Evolutionary conservation across 2,888 invertebrate species (phyloP), one percentile per base, ranked within the genome.

Genomic region (Agrenia bidenticulata): DNA sequence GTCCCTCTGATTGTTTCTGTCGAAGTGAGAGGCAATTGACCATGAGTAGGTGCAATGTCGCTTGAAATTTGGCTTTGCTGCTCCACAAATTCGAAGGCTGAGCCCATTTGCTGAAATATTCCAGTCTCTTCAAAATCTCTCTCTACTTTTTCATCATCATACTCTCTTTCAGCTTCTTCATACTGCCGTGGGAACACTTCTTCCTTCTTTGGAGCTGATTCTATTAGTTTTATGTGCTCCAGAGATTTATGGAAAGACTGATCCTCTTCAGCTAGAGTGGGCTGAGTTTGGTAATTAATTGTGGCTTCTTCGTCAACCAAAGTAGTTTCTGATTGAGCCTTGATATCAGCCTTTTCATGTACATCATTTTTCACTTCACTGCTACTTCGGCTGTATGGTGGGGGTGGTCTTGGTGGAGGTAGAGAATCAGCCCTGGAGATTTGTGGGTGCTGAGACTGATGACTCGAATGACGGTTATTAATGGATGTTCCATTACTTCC

Each of bases 331-430:
- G 41, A 39, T 55, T 32, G 55, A 17, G n/a, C 53, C 15, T 2
- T 24, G 32, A 24, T 55, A 27, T 11, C 26, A 2, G 32, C 5
- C 2, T 7, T 2, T n/a, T 24, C 17, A 11, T 37, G 56, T 19
- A 21, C 23, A 37, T 13, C 56, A 21, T 21, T 57, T 57, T 66
- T 63, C n/a, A 65, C 51, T 42, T 66, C 65, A 37, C 63, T 60
- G 55, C 63, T 69, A 1, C 62, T 45, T 15, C 65, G 49, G 55
- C 66, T 61, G 41, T 64, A 64, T 1, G 76, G 74, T 5, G 75
- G 74, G 19, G 73, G 74, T n/a, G 76, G 76, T 60, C 74, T 64
- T 51, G 73, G 76, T 0, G 75, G 74, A 17, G 73, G 73, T 21
- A 68, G 54, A 1, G 74, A 67, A 37, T 68, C 66, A 45, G 61